Base-by-base conservation (phyloP, 2,888 invertebrate genomes). In the Drosophila buzzatii region DNA sequence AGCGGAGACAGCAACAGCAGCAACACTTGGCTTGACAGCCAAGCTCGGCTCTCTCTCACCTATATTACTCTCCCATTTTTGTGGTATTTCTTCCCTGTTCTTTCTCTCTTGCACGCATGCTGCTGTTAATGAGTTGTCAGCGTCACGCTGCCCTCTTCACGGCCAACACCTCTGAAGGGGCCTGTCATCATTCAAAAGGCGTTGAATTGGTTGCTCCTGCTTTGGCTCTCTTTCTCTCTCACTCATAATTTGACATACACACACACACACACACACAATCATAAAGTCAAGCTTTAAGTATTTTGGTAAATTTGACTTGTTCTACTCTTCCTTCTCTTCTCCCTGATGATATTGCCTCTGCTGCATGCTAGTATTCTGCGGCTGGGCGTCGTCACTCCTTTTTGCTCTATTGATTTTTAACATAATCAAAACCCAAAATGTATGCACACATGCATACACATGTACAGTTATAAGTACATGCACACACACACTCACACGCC, bases 401-500 rank as follows among this genome's bases (percentile, higher is more conserved):
- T 88, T 90, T 90, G 90, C 87, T 91, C 89, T 92, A 92, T 91
- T 92, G 92, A 91, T 92, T 91, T 91, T 92, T 91, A 92, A 91
- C 90, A 92, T 87, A 91, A 90, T 91, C 86, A 91, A 89, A 89
- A 81, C 79, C 84, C 76, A 73, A 85, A 85, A 87, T 89, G 82
- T 87, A 80, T 81, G 82, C 82, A 80, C 76, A 80, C 61, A 79
- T 56, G 62, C 74, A 64, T 31, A 67, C 51, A 66, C 47, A 51
- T 58, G 44, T 65, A 74, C 74, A 70, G 60, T 66, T 56, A 68
- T 67, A 80, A 63, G 61, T 70, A 73, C 75, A 73, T 74, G 77
- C 70, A 69, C 59, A 72, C 69, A 72, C 55, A 71, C 37, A 60
- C 18, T 9, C 16, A 56, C 61, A 62, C 55, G 69, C 20, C 14